Percentiles rank a stretch among this genome's conserved stretches.
Conservation (phyloP, 92 coral and sea anemone species). For the Zoanthus solanderi region DNA sequence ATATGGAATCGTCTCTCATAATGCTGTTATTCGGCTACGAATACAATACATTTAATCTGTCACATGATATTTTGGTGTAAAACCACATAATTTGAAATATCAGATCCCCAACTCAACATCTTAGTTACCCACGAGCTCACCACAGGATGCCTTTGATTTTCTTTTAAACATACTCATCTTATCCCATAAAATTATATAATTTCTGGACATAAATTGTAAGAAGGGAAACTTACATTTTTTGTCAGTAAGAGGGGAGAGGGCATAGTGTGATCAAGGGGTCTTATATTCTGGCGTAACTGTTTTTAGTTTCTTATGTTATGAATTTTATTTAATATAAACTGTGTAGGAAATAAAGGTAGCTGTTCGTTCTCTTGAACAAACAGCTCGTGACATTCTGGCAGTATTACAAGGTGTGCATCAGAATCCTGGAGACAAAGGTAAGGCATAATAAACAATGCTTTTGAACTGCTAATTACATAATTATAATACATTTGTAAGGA, state of each 20-base stretch:
- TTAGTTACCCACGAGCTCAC: no score
- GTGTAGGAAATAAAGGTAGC: conserved; percentile 77
- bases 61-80: no score
- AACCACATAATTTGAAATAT: no score
- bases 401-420: conserved; percentile 93
- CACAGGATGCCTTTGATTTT: no score
- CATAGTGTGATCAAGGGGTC: neutral
- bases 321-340: neutral
- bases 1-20: no score
- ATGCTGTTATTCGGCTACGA: no score
- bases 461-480: neutral
- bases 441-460: neutral
- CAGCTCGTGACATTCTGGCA: conserved; percentile 89
- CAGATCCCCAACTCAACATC: no score
- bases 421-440: conserved; percentile 79
- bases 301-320: neutral
- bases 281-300: neutral
- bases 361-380: conserved; percentile 84
- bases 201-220: no score
- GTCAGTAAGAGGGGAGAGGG: neutral
- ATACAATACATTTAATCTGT: no score
- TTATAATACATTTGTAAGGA: neutral
- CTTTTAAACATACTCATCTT: no score
- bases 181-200: no score
- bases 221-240: neutral